Conservation (phyloP, 2,113 vertebrate species). For the Delphinapterus leucas region DNA sequence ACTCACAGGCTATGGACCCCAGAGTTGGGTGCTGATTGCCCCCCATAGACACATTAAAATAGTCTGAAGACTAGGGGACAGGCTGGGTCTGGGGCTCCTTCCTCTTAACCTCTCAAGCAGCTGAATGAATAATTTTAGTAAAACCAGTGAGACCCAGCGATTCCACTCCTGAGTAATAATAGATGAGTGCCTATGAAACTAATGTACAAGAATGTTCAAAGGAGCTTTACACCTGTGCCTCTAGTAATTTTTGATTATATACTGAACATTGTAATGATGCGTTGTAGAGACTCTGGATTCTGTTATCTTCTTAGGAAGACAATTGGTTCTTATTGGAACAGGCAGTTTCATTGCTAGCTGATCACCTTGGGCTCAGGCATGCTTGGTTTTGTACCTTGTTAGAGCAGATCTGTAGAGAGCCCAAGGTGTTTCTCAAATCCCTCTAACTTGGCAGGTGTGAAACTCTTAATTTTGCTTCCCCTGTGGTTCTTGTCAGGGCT, state of each 20-base stretch:
- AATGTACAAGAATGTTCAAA: background rate
- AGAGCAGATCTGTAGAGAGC: background rate
- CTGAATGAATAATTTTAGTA: background rate
- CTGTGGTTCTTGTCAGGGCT: background rate
- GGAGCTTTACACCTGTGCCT: background rate
- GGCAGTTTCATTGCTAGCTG: background rate
- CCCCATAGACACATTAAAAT: background rate
- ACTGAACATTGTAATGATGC: background rate
- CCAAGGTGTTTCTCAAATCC: background rate
- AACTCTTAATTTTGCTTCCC: background rate
- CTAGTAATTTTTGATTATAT: background rate
- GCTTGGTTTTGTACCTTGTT: background rate
- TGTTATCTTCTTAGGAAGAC: background rate
- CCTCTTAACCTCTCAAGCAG: background rate
- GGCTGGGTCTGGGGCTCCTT: background rate
- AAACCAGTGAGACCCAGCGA: background rate
- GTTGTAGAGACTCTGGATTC: background rate
- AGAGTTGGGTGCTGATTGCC: background rate
- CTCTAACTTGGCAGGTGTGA: background rate
- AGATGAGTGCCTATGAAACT: background rate
- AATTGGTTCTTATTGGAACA: background rate
- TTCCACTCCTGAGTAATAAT: background rate
- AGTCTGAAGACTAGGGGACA: background rate
- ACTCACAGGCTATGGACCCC: background rate
- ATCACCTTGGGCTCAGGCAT: background rate